Conservation (phyloP, 2,888 invertebrate genomes). For the Dusona sp. region DNA sequence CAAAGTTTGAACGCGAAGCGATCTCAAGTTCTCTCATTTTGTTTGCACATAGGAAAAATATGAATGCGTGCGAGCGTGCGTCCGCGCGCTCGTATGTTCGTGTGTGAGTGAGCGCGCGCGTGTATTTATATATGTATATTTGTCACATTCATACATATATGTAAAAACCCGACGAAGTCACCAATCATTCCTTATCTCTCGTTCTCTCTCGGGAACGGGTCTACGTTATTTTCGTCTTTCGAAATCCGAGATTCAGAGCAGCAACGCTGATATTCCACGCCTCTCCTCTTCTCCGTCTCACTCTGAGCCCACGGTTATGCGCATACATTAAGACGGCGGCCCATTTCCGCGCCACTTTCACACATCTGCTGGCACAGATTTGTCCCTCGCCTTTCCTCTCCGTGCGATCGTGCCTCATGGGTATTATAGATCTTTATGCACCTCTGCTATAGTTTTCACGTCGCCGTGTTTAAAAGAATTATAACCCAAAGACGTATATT, state of each 20-base stretch:
- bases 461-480: neutral
- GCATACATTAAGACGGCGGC: slow-evolving; percentile 69
- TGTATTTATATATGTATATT: neutral
- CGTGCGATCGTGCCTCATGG: slow-evolving; percentile 35
- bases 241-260: slow-evolving; percentile 58
- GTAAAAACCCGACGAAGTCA: slow-evolving; percentile 27
- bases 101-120: neutral
- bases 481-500: neutral
- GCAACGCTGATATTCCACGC: slow-evolving; percentile 33
- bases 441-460: neutral
- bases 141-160: slow-evolving; percentile 1
- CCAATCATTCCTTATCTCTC: slow-evolving; percentile 57
- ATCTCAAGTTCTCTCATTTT: neutral
- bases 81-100: neutral
- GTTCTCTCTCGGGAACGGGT: slow-evolving; percentile 5
- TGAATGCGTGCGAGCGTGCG: neutral
- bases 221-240: slow-evolving; percentile 54
- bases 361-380: slow-evolving; percentile 72
- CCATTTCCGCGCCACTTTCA: slow-evolving; percentile 72
- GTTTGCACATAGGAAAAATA: neutral
- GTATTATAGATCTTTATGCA: slow-evolving; percentile 8
- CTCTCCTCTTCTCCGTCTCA: slow-evolving; percentile 3
- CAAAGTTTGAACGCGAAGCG: neutral
- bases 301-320: slow-evolving; percentile 42
- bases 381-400: slow-evolving; percentile 57